Evolutionary conservation across 2,888 invertebrate genomes (phyloP).

Genomic region (Celastrina argiolus): DNA sequence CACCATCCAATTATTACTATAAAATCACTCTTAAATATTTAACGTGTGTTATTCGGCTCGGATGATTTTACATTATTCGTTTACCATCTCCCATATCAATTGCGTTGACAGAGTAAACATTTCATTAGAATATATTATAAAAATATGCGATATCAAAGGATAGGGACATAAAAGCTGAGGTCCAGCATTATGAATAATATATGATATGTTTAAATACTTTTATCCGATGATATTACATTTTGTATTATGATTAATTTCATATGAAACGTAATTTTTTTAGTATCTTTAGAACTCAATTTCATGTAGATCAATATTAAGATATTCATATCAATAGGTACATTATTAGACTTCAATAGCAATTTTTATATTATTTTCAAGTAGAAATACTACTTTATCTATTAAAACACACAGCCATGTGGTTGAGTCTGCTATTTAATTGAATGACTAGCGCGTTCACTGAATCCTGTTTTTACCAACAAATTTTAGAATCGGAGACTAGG

Average conservation of each 20-base stretch:
- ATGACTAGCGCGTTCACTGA: too few species aligned
- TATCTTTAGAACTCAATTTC: constrained; percentile 27
- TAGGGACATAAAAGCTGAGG: not conserved
- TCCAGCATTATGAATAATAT: not conserved
- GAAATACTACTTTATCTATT: not conserved
- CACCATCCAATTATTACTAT: constrained; percentile 35
- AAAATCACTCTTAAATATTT: constrained; percentile 41
- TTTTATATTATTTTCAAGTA: not conserved
- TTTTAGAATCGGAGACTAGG: too few species aligned
- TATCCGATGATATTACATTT: constrained; percentile 18
- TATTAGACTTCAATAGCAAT: not conserved
- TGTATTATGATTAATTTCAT: constrained; percentile 25
- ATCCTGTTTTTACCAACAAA: too few species aligned
- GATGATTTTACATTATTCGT: constrained; percentile 28
- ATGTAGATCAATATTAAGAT: constrained; percentile 4
- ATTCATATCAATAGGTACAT: not conserved
- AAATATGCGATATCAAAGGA: constrained; percentile 15
- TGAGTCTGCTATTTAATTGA: too few species aligned
- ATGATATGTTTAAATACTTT: not conserved
- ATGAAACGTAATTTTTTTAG: constrained; percentile 1
- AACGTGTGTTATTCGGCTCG: constrained; percentile 22
- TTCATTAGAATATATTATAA: constrained; percentile 28
- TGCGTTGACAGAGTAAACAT: constrained; percentile 29
- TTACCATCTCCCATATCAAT: constrained; percentile 31
- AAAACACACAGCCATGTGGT: too few species aligned